Conservation (phyloP, 1,140 invertebrate genomes). For the Dendroctonus valens region DNA sequence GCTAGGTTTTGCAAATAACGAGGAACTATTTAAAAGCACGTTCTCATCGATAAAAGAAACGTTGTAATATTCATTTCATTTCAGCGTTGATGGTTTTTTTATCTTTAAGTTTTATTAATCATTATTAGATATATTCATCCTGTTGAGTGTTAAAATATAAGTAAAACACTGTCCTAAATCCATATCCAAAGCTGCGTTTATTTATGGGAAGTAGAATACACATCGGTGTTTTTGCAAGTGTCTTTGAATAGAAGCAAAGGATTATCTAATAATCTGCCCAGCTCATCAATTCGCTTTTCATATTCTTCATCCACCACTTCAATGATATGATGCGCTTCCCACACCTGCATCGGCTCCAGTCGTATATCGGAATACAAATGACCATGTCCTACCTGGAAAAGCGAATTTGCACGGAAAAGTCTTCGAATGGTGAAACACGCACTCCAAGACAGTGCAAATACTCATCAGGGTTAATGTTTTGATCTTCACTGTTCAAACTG, state of each 20-base stretch:
- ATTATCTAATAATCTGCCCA: constrained; percentile 10
- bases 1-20: no score
- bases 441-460: constrained; percentile 15
- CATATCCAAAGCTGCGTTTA: not conserved
- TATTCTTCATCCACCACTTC: constrained; percentile 23
- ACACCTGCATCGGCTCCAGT: constrained; percentile 16
- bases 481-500: not conserved
- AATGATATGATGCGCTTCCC: constrained; percentile 9
- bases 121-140: no score
- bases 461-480: not conserved
- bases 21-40: no score
- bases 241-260: constrained; percentile 15
- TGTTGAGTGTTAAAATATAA: no score
- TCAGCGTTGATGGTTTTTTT: not conserved
- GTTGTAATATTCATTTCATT: not conserved
- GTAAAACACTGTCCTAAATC: no score
- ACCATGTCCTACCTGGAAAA: constrained; percentile 14
- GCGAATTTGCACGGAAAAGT: not conserved
- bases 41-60: no score
- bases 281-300: constrained; percentile 6
- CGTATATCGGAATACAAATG: constrained; percentile 3
- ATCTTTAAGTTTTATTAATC: not conserved
- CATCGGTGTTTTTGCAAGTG: constrained; percentile 3
- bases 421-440: not conserved
- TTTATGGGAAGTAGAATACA: not conserved